Conservation (phyloP, 2,888 invertebrate genomes). For the Steinernema carpocapsae region DNA sequence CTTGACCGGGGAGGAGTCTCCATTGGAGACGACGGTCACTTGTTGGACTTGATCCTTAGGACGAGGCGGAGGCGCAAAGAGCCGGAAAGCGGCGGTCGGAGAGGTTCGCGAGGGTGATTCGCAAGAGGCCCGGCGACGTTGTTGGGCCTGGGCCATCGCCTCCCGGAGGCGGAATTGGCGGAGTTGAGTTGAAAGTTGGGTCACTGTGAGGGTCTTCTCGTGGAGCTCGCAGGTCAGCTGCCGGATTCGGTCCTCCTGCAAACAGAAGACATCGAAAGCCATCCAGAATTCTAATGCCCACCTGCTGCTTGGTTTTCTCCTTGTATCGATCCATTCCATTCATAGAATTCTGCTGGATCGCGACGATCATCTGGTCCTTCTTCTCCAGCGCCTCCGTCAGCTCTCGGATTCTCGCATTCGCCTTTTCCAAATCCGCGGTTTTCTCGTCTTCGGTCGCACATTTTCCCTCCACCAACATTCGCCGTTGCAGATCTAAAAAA, state of each 20-base stretch:
- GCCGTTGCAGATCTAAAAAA: conserved; percentile 42
- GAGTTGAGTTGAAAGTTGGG: conserved; percentile 58
- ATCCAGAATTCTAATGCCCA: neutral
- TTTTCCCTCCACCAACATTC: conserved; percentile 32
- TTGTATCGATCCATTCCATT: conserved; percentile 44
- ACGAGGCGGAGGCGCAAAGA: conserved; percentile 30
- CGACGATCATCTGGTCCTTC: conserved; percentile 36
- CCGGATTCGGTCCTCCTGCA: conserved; percentile 57
- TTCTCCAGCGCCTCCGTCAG: conserved; percentile 44
- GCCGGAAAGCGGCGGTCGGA: conserved; percentile 38
- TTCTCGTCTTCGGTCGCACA: conserved; percentile 46
- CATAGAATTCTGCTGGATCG: conserved; percentile 53
- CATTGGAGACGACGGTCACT: conserved; percentile 27
- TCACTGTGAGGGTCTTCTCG: conserved; percentile 58
- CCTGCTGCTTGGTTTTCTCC: conserved; percentile 46
- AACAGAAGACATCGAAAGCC: neutral
- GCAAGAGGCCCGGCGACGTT: conserved; percentile 53
- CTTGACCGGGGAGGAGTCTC: conserved; percentile 22
- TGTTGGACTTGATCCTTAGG: neutral
- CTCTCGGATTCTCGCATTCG: conserved; percentile 41
- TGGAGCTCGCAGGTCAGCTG: conserved; percentile 58
- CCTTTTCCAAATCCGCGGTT: conserved; percentile 37
- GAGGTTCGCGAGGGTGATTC: conserved; percentile 38
- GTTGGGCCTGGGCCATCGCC: conserved; percentile 61
- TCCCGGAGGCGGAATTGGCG: conserved; percentile 57